A percentile compares a stretch with the other conserved stretches of the same genome.
Conservation (phyloP, 2,113 vertebrate species). For the Mugil cephalus region DNA sequence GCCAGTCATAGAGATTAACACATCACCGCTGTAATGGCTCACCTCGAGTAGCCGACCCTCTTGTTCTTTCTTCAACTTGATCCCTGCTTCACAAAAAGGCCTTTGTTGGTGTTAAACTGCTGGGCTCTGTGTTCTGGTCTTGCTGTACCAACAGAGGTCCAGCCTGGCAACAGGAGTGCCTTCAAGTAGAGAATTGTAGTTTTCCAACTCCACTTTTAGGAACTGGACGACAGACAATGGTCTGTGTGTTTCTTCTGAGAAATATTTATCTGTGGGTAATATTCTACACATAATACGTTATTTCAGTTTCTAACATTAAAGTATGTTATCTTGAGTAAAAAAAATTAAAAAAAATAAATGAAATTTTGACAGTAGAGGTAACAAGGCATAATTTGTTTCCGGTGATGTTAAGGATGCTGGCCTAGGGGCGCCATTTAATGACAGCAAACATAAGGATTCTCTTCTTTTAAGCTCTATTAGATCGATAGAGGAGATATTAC, state of each 20-base stretch:
- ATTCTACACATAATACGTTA: slow-evolving; percentile 19
- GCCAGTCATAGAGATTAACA: slow-evolving; percentile 71
- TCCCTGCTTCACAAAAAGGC: slow-evolving; percentile 62
- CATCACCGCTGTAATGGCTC: slow-evolving; percentile 77
- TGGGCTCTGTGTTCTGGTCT: slow-evolving; percentile 58
- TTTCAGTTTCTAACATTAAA: slow-evolving; percentile 37
- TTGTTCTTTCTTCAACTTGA: slow-evolving; percentile 65
- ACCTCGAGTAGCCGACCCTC: slow-evolving; percentile 67
- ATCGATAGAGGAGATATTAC: slow-evolving; percentile 5
- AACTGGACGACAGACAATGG: slow-evolving; percentile 18
- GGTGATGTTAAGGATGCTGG: background rate
- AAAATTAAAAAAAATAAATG: slow-evolving; percentile 19
- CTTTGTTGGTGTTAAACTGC: slow-evolving; percentile 72
- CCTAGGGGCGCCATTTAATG: slow-evolving; percentile 2
- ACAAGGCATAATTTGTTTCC: slow-evolving; percentile 14
- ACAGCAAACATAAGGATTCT: background rate
- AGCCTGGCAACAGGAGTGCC: slow-evolving; percentile 46
- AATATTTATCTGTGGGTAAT: slow-evolving; percentile 27
- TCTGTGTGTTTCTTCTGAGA: slow-evolving; percentile 24
- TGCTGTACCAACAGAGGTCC: slow-evolving; percentile 58
- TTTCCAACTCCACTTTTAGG: slow-evolving; percentile 35
- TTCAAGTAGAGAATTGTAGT: slow-evolving; percentile 48
- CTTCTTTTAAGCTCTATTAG: slow-evolving; percentile 26
- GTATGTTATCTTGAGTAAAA: slow-evolving; percentile 43
- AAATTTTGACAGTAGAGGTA: slow-evolving; percentile 18